Conservation (phyloP, 2,797 vertebrate species). For the Anabacerthia variegaticeps region DNA sequence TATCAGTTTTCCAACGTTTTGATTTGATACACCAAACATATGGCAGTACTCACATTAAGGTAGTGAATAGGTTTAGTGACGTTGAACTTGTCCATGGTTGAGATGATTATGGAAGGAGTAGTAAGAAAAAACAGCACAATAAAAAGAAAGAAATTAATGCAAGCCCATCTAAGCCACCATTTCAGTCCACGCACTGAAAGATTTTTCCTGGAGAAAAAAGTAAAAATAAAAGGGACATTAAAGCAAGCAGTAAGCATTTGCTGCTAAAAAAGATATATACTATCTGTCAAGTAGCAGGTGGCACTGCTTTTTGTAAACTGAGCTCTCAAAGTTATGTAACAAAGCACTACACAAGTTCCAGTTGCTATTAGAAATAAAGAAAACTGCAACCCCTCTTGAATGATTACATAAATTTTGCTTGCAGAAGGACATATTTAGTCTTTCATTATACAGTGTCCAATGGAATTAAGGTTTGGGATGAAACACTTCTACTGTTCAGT, state of each 20-base stretch:
- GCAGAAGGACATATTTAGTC: not conserved
- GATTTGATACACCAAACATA: not conserved
- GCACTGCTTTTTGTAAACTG: not conserved
- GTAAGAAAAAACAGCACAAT: conserved; percentile 94
- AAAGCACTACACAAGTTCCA: not conserved
- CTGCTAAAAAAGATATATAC: not conserved
- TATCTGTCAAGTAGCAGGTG: not conserved
- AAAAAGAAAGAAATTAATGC: conserved; percentile 87
- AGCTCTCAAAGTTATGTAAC: not conserved
- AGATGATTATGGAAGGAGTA: conserved; percentile 93
- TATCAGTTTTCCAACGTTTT: not conserved
- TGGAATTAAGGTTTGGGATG: not conserved
- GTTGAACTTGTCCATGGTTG: conserved; percentile 93
- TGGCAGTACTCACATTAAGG: conserved; percentile 85
- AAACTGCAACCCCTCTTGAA: not conserved
- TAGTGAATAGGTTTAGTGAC: conserved; percentile 91
- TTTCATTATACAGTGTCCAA: not conserved
- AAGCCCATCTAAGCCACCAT: conserved; percentile 86
- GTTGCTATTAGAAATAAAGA: not conserved
- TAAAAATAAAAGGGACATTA: not conserved
- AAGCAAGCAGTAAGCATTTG: not conserved
- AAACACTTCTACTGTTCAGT: not conserved
- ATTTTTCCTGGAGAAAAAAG: conserved; percentile 83
- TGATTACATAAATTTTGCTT: not conserved
- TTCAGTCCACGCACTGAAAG: conserved; percentile 82